Conservation (phyloP, 2,113 vertebrate species). For the Colius striatus region DNA sequence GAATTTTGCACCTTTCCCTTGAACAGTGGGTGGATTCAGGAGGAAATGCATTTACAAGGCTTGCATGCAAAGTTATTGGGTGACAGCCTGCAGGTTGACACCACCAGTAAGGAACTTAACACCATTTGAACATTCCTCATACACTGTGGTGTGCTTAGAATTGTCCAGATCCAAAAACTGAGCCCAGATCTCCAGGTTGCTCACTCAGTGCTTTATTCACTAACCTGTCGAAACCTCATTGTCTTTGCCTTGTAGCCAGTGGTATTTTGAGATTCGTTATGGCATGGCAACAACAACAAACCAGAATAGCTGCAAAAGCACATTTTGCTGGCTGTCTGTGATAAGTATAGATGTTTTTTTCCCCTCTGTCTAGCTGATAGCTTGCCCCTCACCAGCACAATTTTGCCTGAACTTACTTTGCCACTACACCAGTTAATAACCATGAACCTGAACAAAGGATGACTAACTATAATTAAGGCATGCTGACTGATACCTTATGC, state of each 20-base stretch:
- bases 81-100: not conserved
- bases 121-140: accelerated
- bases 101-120: not conserved
- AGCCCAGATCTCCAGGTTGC: not conserved
- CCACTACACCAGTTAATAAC: not conserved
- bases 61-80: not conserved
- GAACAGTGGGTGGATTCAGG: accelerated
- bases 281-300: not conserved
- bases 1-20: not conserved
- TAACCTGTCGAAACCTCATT: not conserved
- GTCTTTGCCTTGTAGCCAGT: not conserved
- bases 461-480: constrained; percentile 10
- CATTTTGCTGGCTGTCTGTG: not conserved
- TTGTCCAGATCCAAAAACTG: not conserved
- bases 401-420: not conserved
- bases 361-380: not conserved
- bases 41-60: not conserved
- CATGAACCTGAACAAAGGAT: not conserved
- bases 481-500: not conserved
- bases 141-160: not conserved
- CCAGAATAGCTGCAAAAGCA: not conserved
- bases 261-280: not conserved
- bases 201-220: not conserved
- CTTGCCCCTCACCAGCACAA: not conserved
- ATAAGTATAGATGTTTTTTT: not conserved